These are phyloP conservation scores for Dascillus cervinus DNA, from an alignment of 2,888 invertebrate genomes.

Conservation along the genomic window DNA sequence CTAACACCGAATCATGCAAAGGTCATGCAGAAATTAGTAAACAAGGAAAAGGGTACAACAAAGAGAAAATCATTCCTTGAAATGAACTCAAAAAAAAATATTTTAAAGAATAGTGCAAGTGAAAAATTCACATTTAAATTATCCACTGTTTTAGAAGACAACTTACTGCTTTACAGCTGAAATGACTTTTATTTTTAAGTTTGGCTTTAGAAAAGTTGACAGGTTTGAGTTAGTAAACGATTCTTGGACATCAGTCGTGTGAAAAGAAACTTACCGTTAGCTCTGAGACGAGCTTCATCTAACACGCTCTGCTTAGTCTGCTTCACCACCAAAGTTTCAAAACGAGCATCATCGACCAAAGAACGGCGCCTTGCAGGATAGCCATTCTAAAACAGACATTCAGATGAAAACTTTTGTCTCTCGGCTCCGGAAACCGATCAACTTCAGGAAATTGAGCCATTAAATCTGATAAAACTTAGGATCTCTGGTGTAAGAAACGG, in stretches of 20 bases:
- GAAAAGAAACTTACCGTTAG: slow-evolving; percentile 62
- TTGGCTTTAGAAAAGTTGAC: no score
- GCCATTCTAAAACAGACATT: slow-evolving; percentile 72
- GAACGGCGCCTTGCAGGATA: slow-evolving; percentile 93
- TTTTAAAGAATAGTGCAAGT: no score
- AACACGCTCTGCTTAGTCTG: slow-evolving; percentile 89
- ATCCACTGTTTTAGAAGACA: no score
- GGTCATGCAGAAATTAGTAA: slow-evolving; percentile 7
- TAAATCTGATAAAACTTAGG: slow-evolving; percentile 6
- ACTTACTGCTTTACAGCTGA: no score
- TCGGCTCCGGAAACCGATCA: slow-evolving; percentile 27
- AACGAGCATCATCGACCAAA: slow-evolving; percentile 94
- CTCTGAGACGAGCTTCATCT: slow-evolving; percentile 81
- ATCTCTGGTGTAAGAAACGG: not conserved
- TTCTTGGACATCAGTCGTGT: no score
- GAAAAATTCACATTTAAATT: no score
- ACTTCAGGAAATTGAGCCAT: slow-evolving; percentile 30
- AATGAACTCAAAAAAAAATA: no score
- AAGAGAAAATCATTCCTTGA: no score
- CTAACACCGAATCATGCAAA: slow-evolving; percentile 23
- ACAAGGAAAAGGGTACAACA: no score
- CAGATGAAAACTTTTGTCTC: slow-evolving; percentile 25
- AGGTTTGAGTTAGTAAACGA: no score
- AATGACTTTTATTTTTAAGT: no score
- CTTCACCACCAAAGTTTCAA: slow-evolving; percentile 92